Evolutionary conservation across 2,113 vertebrate genomes (phyloP).

Genomic region (Pelobates fuscus): DNA sequence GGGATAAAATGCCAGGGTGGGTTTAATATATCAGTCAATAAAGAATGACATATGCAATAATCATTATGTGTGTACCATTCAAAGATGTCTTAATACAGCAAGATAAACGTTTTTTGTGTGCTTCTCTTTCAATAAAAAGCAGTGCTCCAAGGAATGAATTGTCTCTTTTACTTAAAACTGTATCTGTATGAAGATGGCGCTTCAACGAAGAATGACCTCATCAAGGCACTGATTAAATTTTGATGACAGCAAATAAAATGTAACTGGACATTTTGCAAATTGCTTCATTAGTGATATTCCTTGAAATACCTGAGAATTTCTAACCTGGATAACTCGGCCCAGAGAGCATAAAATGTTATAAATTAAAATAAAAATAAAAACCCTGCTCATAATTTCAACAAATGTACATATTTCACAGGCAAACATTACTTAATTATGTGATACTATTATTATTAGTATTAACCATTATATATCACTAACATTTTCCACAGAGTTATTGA

Average conservation of each 20-base stretch:
- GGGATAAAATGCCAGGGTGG: too few species aligned
- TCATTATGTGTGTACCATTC: neutral
- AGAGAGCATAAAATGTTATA: constrained; percentile 59
- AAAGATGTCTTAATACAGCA: neutral
- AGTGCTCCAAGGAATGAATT: constrained; percentile 53
- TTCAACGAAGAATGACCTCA: constrained; percentile 66
- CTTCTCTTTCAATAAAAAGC: neutral
- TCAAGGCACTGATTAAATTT: constrained; percentile 59
- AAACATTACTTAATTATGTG: too few species aligned
- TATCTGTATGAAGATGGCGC: constrained; percentile 59
- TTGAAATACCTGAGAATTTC: constrained; percentile 57
- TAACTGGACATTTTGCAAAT: constrained; percentile 72
- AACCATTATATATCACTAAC: too few species aligned
- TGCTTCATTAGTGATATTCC: constrained; percentile 67
- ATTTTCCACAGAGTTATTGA: too few species aligned
- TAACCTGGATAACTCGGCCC: constrained; percentile 60
- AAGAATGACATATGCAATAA: neutral
- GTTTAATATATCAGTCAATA: too few species aligned
- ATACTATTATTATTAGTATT: too few species aligned
- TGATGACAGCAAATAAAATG: constrained; percentile 71
- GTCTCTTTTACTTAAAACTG: constrained; percentile 59
- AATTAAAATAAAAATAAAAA: constrained; percentile 58
- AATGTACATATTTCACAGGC: too few species aligned
- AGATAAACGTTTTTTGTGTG: neutral
- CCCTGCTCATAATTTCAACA: too few species aligned